Evolutionary conservation across 2,888 invertebrate species (phyloP), one percentile per base, ranked within the genome.

Genomic region (Embidobia sp.): DNA sequence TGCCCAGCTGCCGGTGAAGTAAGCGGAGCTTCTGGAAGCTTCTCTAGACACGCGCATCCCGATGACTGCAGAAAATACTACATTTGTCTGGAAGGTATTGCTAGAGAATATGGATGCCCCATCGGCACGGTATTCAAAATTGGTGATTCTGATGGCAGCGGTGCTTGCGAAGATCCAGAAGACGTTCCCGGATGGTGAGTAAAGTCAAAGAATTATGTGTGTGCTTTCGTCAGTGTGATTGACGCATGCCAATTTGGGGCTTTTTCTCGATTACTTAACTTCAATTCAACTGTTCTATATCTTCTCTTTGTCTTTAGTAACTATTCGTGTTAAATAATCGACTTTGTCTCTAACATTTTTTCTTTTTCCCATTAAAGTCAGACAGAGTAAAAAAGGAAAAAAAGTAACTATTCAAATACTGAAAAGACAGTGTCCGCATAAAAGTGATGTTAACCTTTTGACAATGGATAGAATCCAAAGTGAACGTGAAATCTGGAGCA

Each of bases 81-180:
- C 92, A 97, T 97, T 90, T 98, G 97, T 89, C 90, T 97, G 80
- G 97, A 97, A 90, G 95, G 96, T 82, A 94, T 94, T 70, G 96
- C 97, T 80, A 93, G 97, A 82, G 97, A 97, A 90, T 97, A 97
- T 90, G 97, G 97, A 80, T 98, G 97, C 92, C 97, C 97, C 86
- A 96, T 98, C 88, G 97, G 97, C 66, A 97, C 97, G 66, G 97
- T 97, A 55, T 98, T 97, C 94, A 96, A 97, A 90, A 97, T 97
- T 90, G 97, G 97, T 74, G 96, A 96, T 87, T 91, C 94, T 86
- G 97, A 97, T 84, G 97, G 96, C 86, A 94, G 95, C 83, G 97
- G 97, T 82, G 96, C 96, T 92, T 98, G 97, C 90, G 96, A 96
- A 91, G 97, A 97, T 89, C 97, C 97, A 81, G 97, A 97, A 91